Percentiles rank a stretch among this genome's conserved stretches.
Conservation (phyloP, 2,888 invertebrate species). For the Tuta absoluta region DNA sequence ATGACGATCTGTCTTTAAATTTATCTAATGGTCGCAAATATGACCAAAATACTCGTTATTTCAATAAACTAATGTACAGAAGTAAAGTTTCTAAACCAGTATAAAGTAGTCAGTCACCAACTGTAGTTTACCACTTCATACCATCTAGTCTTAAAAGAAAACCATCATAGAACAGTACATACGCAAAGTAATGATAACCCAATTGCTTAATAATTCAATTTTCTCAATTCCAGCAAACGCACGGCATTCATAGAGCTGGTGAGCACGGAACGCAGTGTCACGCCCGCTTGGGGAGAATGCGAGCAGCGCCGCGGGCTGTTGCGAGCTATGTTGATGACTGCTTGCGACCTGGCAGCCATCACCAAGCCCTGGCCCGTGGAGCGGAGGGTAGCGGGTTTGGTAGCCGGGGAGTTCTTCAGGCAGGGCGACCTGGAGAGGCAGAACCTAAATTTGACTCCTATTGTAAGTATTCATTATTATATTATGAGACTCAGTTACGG, state of each 20-base stretch:
- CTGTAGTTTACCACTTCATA: no score
- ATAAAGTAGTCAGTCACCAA: no score
- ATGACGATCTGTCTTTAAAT: no score
- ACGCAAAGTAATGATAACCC: no score
- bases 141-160: no score
- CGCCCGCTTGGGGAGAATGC: slow-evolving; percentile 83
- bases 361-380: slow-evolving; percentile 97
- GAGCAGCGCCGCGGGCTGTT: slow-evolving; percentile 90
- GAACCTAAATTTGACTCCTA: slow-evolving; percentile 94
- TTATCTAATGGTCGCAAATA: no score
- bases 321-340: slow-evolving; percentile 97
- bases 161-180: no score
- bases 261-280: slow-evolving; percentile 58
- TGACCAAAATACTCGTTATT: no score
- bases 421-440: slow-evolving; percentile 95
- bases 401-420: slow-evolving; percentile 95
- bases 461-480: slow-evolving; percentile 81
- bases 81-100: no score
- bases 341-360: slow-evolving; percentile 96
- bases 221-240: slow-evolving; percentile 85
- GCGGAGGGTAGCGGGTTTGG: slow-evolving; percentile 94
- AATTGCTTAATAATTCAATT: no score
- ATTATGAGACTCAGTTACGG: slow-evolving; percentile 52
- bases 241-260: slow-evolving; percentile 91
- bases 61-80: no score